Evolutionary conservation across 2,888 invertebrate genomes (phyloP).

Genomic region (Drosophila dives): DNA sequence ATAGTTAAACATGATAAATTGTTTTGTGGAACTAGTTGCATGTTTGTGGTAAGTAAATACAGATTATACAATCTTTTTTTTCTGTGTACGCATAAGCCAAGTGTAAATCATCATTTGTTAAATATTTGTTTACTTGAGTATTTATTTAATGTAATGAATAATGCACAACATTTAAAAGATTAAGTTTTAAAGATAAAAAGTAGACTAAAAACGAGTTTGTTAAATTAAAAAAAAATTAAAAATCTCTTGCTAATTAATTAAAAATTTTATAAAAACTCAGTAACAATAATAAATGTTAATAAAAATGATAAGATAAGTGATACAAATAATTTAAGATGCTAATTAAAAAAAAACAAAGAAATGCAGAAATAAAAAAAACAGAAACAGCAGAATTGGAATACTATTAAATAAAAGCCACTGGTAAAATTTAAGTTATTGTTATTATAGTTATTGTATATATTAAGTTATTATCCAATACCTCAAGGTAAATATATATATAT

Average conservation of each 20-base stretch:
- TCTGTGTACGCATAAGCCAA: not conserved
- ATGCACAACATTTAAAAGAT: not conserved
- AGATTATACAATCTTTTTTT: conserved; percentile 6
- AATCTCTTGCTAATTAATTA: not conserved
- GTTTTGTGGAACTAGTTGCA: conserved; percentile 2
- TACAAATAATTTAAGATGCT: not conserved
- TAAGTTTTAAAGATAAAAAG: too few relatives aligned
- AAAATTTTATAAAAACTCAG: not conserved
- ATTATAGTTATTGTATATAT: too few relatives aligned
- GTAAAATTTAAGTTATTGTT: not conserved
- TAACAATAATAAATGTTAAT: not conserved
- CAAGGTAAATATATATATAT: not conserved
- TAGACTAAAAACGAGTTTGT: rapidly evolving
- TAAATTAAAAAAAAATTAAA: not conserved
- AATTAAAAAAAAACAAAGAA: not conserved
- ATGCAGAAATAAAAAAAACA: not conserved
- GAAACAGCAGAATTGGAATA: not conserved
- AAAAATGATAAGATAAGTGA: not conserved
- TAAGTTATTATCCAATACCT: not conserved
- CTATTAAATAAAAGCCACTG: not conserved
- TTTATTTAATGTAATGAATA: not conserved
- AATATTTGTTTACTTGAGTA: not conserved
- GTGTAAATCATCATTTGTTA: not conserved
- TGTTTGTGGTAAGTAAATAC: conserved; percentile 21
- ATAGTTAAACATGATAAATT: conserved; percentile 43